phyloP scores from a whole-genome alignment of 30 jellyfish, hydroid and myxozoan genomes.

The Calvadosia cruxmelitensis region DNA sequence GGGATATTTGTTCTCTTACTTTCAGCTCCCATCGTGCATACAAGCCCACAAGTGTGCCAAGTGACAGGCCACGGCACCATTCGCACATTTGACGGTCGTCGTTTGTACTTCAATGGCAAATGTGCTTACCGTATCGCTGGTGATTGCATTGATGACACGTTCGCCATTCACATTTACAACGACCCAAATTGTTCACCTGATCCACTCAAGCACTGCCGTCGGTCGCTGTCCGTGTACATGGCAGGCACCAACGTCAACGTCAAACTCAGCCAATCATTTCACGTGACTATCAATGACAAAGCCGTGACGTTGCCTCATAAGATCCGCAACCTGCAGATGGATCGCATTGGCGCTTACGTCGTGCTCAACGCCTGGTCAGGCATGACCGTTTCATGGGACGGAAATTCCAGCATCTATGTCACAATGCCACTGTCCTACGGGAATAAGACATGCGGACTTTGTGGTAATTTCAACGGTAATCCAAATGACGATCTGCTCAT shows the following conservation, averaged over 20 bases:
- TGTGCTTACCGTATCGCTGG: constrained; percentile 71
- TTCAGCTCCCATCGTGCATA: constrained; percentile 24
- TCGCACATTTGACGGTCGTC: constrained; percentile 45
- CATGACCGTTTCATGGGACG: constrained; percentile 58
- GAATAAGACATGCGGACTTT: constrained; percentile 76
- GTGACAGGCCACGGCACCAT: constrained; percentile 20
- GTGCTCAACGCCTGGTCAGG: constrained; percentile 44
- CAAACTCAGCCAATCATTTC: constrained; percentile 8
- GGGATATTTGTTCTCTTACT: not conserved
- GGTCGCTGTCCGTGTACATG: constrained; percentile 37
- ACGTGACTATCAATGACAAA: constrained; percentile 27
- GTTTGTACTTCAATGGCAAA: constrained; percentile 41
- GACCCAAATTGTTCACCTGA: constrained; percentile 32
- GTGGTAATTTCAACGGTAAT: constrained; percentile 64
- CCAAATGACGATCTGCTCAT: constrained; percentile 32
- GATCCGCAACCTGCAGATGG: constrained; percentile 25
- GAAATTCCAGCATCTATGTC: constrained; percentile 38
- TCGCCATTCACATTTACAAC: constrained; percentile 36
- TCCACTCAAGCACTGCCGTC: constrained; percentile 21
- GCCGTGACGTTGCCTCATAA: constrained; percentile 36
- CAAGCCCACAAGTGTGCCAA: constrained; percentile 20
- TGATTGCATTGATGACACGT: constrained; percentile 67
- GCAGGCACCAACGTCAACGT: constrained; percentile 23
- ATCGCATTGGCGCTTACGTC: constrained; percentile 40
- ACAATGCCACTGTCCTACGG: constrained; percentile 26